phyloP scores from a whole-genome alignment of 1,140 invertebrate genomes.

The Mactra quadrangularis region DNA sequence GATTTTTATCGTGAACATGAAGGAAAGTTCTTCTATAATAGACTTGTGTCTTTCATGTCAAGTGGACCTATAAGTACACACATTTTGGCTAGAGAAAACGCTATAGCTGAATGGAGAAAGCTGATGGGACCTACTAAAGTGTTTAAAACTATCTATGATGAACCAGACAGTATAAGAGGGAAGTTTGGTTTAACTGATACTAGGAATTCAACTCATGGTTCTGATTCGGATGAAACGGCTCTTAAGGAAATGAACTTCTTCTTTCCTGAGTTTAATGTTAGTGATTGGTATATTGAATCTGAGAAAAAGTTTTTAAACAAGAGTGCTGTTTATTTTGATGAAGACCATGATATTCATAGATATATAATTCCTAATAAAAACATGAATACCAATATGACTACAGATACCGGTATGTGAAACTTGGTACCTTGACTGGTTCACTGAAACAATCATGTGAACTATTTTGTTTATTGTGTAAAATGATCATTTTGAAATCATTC shows the following conservation, averaged over 20 bases:
- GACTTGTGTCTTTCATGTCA: slow-evolving; percentile 93
- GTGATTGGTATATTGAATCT: slow-evolving; percentile 85
- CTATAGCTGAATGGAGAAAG: slow-evolving; percentile 91
- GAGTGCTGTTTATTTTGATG: slow-evolving; percentile 64
- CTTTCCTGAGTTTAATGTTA: slow-evolving; percentile 90
- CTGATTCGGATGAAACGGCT: slow-evolving; percentile 92
- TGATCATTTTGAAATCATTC: too few relatives aligned
- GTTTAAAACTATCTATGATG: slow-evolving; percentile 88
- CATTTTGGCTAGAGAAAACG: slow-evolving; percentile 90
- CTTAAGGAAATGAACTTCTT: slow-evolving; percentile 91
- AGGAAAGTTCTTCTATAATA: slow-evolving; percentile 93
- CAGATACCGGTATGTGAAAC: too few relatives aligned
- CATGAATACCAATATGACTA: too few relatives aligned
- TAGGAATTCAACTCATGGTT: slow-evolving; percentile 95
- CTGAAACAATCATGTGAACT: too few relatives aligned
- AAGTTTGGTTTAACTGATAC: slow-evolving; percentile 95
- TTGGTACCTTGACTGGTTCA: too few relatives aligned
- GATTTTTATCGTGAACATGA: slow-evolving; percentile 93
- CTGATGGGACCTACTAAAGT: slow-evolving; percentile 95
- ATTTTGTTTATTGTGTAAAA: too few relatives aligned
- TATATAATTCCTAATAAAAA: slow-evolving; percentile 1
- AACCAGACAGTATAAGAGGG: slow-evolving; percentile 91
- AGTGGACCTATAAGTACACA: slow-evolving; percentile 93
- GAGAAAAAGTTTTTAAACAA: slow-evolving; percentile 82
- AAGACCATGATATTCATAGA: slow-evolving; percentile 57